phyloP scores from a whole-genome alignment of 2,888 invertebrate species.

The Celastrina argiolus region DNA sequence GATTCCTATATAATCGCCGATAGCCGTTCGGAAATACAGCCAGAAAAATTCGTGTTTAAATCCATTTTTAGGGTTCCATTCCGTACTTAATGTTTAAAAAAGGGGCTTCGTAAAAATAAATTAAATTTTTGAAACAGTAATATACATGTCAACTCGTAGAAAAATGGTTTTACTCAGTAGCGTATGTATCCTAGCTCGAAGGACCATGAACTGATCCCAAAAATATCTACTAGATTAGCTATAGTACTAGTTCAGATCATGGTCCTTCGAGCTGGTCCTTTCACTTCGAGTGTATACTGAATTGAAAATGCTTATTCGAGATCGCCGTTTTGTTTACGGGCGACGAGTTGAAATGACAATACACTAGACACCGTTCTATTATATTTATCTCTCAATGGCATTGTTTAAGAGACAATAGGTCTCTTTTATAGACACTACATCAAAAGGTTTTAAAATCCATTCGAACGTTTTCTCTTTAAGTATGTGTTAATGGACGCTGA shows the following conservation, averaged over 20 bases:
- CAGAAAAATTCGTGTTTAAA: constrained; percentile 6
- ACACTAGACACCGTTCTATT: constrained; percentile 7
- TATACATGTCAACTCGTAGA: too few relatives aligned
- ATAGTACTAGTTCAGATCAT: too few relatives aligned
- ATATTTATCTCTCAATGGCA: constrained; percentile 10
- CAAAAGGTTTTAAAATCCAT: constrained; percentile 5
- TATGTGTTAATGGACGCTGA: constrained; percentile 3
- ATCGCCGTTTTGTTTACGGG: constrained; percentile 13
- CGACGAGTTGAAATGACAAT: constrained; percentile 8
- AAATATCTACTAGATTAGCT: too few relatives aligned
- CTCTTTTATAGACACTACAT: background rate
- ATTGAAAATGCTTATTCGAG: constrained; percentile 5
- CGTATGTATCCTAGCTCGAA: too few relatives aligned
- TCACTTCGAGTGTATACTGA: constrained; percentile 7
- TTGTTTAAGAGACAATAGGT: constrained; percentile 6
- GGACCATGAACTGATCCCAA: too few relatives aligned
- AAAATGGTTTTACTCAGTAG: too few relatives aligned
- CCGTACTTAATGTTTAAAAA: too few relatives aligned
- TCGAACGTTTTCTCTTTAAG: background rate
- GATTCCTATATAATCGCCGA: constrained; percentile 22
- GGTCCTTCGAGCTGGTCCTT: too few relatives aligned
- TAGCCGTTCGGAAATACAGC: constrained; percentile 22
- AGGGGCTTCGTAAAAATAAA: too few relatives aligned
- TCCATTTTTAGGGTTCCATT: too few relatives aligned
- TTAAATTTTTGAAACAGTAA: too few relatives aligned